These are phyloP conservation scores for Typhlichthys subterraneus DNA, from an alignment of 2,797 vertebrate species.

Conservation along the genomic window DNA sequence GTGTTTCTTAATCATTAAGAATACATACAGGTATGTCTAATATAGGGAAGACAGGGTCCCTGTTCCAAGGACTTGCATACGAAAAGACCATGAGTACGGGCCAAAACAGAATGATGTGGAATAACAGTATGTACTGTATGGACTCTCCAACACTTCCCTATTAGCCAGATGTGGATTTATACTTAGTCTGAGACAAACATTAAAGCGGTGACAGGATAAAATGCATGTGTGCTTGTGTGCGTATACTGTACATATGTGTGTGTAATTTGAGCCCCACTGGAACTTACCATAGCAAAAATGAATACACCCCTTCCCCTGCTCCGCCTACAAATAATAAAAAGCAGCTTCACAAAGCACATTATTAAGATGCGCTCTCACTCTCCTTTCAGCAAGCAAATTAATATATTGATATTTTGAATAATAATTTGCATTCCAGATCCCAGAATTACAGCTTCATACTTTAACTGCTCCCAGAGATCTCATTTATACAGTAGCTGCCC, in stretches of 20 bases:
- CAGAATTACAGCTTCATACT: slow-evolving; percentile 67
- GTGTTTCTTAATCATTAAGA: slow-evolving; percentile 30
- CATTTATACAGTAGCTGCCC: slow-evolving; percentile 72
- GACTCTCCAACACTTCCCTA: slow-evolving; percentile 19
- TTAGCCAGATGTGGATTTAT: slow-evolving; percentile 36
- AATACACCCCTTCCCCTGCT: slow-evolving; percentile 57
- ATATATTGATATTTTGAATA: slow-evolving; percentile 79
- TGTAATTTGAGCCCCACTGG: slow-evolving; percentile 50
- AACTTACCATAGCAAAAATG: slow-evolving; percentile 56
- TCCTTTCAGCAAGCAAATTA: slow-evolving; percentile 74
- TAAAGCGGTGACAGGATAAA: slow-evolving; percentile 33
- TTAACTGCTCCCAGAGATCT: slow-evolving; percentile 66
- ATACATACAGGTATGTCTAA: slow-evolving; percentile 22
- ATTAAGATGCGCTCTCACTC: slow-evolving; percentile 62
- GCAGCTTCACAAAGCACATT: slow-evolving; percentile 63
- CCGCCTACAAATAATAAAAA: slow-evolving; percentile 75
- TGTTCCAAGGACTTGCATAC: slow-evolving; percentile 11
- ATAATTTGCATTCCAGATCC: slow-evolving; percentile 79
- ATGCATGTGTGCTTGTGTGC: slow-evolving; percentile 19
- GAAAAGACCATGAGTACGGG: slow-evolving; percentile 13
- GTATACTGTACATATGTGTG: slow-evolving; percentile 10
- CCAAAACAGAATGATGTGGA: slow-evolving; percentile 9
- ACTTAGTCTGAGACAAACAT: slow-evolving; percentile 12
- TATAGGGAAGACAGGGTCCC: slow-evolving; percentile 19
- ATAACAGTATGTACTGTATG: slow-evolving; percentile 8